Conservation (phyloP, 1,140 invertebrate genomes). For the Drosophila murphyi region DNA sequence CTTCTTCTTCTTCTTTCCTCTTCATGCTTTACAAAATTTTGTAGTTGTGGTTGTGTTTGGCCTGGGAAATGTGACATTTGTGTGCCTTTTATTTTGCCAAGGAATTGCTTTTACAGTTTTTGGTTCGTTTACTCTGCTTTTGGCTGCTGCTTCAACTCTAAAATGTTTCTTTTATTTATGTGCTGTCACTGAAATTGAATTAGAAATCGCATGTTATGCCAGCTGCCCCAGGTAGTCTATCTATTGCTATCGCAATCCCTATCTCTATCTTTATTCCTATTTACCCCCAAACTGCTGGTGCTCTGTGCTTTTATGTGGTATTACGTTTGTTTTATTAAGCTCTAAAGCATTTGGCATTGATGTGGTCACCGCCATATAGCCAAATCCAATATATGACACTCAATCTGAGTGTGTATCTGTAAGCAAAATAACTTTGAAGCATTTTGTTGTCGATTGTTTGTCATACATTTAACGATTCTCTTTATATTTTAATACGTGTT, state of each 20-base stretch:
- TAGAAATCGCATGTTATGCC: conserved; percentile 73
- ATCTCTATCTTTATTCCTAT: not conserved
- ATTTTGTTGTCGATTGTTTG: conserved; percentile 8
- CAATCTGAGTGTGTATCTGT: not conserved
- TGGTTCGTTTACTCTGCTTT: conserved; percentile 54
- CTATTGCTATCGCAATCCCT: not conserved
- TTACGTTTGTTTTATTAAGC: conserved; percentile 35
- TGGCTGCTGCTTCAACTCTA: conserved; percentile 44
- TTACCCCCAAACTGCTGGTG: not conserved
- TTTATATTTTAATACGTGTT: not conserved
- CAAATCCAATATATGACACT: conserved; percentile 2
- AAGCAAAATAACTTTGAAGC: conserved; percentile 1
- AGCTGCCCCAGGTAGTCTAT: conserved; percentile 34
- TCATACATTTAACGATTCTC: not conserved
- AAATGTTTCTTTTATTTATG: conserved; percentile 81
- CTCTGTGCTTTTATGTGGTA: not conserved
- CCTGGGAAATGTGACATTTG: conserved; percentile 81
- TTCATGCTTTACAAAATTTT: conserved; percentile 20
- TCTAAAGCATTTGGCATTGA: conserved; percentile 34
- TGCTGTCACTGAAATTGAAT: conserved; percentile 80
- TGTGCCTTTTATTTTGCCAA: conserved; percentile 68
- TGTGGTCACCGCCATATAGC: conserved; percentile 14
- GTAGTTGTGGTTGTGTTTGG: conserved; percentile 47
- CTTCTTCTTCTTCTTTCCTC: conserved; percentile 3
- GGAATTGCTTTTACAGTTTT: conserved; percentile 78